A percentile compares a stretch with the other conserved stretches of the same genome.
phyloP scores from a whole-genome alignment of 2,888 invertebrate genomes.

The Meteorus colon region DNA sequence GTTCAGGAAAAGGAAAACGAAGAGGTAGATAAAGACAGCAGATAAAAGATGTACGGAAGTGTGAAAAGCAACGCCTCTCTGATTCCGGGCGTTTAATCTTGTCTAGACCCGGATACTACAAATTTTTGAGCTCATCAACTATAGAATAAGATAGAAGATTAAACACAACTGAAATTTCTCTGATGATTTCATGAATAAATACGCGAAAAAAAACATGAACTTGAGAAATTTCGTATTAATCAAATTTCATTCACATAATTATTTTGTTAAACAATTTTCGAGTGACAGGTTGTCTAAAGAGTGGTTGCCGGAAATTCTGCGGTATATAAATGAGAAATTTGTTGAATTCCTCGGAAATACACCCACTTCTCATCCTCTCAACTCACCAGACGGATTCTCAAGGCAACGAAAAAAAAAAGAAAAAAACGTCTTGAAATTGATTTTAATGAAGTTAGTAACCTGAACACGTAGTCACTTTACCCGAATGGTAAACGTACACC shows the following conservation, averaged over 20 bases:
- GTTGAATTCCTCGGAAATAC: slow-evolving; percentile 65
- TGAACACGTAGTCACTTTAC: slow-evolving; percentile 62
- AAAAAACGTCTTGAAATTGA: slow-evolving; percentile 58
- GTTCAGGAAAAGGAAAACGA: background rate
- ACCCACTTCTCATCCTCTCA: slow-evolving; percentile 38
- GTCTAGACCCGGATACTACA: background rate
- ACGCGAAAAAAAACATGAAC: background rate
- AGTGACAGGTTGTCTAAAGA: background rate
- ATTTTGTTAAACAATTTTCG: slow-evolving; percentile 1
- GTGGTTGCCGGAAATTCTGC: background rate
- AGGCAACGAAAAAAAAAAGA: background rate
- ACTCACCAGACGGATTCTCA: background rate
- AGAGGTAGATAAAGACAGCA: background rate
- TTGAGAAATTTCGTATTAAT: slow-evolving; percentile 24
- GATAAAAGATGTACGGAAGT: slow-evolving; percentile 1
- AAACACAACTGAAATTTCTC: too few relatives aligned
- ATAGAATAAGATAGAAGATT: background rate
- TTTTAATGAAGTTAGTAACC: slow-evolving; percentile 70
- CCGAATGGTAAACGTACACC: background rate
- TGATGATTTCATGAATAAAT: background rate
- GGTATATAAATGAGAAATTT: slow-evolving; percentile 48
- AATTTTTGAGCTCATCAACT: background rate
- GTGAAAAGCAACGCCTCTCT: background rate
- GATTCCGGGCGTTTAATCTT: background rate
- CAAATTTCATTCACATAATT: background rate